phyloP scores from a whole-genome alignment of 35 echinoderm and acorn worm genomes.

The Heliocidaris erythrogramma region DNA sequence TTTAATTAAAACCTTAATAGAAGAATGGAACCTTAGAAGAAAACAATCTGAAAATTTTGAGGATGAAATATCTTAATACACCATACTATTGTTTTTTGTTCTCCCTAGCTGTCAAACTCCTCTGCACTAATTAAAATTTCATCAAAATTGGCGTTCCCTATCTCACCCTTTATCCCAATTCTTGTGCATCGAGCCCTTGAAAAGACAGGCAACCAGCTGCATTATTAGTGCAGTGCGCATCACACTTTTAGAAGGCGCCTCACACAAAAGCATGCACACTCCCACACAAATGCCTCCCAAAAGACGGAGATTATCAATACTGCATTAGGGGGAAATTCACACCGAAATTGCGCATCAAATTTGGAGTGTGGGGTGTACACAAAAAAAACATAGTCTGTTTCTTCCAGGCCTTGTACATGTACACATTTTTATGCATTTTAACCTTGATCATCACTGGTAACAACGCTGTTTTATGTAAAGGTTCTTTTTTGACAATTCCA shows the following conservation, averaged over 20 bases:
- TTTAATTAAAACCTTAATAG: no score
- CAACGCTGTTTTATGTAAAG: no score
- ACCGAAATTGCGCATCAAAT: background rate
- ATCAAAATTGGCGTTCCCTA: background rate
- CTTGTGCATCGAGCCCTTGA: background rate
- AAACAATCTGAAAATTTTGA: no score
- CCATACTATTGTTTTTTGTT: no score
- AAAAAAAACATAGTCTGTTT: background rate
- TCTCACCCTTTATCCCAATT: background rate
- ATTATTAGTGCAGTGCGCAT: background rate
- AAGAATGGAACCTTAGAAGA: no score
- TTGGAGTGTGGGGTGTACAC: background rate
- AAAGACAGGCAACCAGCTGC: background rate
- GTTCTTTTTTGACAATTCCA: no score
- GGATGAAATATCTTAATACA: no score
- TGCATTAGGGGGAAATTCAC: background rate
- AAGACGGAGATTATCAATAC: background rate
- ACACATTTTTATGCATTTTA: no score
- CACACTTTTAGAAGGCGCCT: background rate
- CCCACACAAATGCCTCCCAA: background rate
- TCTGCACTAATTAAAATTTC: background rate
- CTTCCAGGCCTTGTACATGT: background rate
- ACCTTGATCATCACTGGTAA: no score
- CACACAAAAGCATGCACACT: background rate
- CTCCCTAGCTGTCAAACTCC: background rate